These are phyloP conservation scores for Propsilocerus akamusi DNA, from an alignment of 1,140 invertebrate genomes.

Conservation along the genomic window DNA sequence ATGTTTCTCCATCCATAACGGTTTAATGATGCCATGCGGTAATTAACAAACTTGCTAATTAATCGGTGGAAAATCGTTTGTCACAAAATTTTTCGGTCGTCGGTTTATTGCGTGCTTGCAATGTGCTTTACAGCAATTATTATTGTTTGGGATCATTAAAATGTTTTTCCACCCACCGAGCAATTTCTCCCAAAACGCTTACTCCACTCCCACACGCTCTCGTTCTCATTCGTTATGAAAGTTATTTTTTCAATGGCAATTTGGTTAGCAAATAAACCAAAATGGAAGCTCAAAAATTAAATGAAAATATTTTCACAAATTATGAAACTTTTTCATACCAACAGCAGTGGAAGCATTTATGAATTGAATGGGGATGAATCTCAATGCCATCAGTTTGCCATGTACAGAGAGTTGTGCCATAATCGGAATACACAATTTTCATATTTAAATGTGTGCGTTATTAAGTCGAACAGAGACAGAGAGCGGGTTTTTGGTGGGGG, in stretches of 20 bases:
- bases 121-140: background rate
- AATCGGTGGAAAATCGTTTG: slow-evolving; percentile 11
- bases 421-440: no score
- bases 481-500: no score
- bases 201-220: background rate
- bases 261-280: background rate
- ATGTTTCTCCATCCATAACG: background rate
- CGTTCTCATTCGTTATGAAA: background rate
- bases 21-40: slow-evolving; percentile 13
- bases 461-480: no score
- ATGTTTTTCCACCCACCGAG: background rate
- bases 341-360: no score
- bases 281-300: slow-evolving; percentile 3
- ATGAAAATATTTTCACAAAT: slow-evolving; percentile 4
- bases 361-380: no score
- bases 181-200: background rate
- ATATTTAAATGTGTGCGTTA: no score
- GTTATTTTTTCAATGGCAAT: background rate
- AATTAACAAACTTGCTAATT: slow-evolving; percentile 26
- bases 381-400: no score
- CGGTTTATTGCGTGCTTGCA: background rate
- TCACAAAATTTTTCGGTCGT: background rate
- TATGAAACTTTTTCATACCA: no score
- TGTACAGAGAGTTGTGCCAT: no score
- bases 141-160: background rate